Base-by-base conservation (phyloP, 2,113 vertebrate genomes). In the Oreotrochilus melanogaster region DNA sequence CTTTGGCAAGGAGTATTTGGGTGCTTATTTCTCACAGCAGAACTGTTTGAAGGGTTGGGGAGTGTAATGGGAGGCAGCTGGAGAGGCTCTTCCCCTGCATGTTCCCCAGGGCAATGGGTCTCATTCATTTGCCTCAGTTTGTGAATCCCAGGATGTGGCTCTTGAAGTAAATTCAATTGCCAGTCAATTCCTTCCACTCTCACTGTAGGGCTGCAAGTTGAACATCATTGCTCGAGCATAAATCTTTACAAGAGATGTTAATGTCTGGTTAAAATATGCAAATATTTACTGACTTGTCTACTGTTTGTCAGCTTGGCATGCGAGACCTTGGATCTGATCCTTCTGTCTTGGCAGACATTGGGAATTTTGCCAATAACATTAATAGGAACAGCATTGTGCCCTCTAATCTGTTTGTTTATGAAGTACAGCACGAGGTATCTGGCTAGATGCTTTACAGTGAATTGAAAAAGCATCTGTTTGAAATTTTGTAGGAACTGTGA, bases 211-310 rank as follows among this genome's bases (percentile, higher is more conserved):
- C 95, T 95, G 92, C 67, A 45, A 96, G 93, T 75, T 96, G 95
- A 96, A 90, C 95, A 97, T 95, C 94, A 57, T 78, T 78, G 90
- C 92, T 96, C 88, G 88, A 95, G 93, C 90, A 88, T 96, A 94
- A 96, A 95, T 96, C 95, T 94, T 97, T 86, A 86, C 70, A 86
- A 94, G 95, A 95, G 94, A 95, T 96, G 93, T 95, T 96, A 96
- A 97, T 96, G 94, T 89, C 95, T 96, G 85, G 86, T 96, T 96
- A 96, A 97, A 96, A 96, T 95, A 97, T 96, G 93, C 93, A 96
- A 96, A 97, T 97, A 97, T 96, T 97, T 97, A 96, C 96, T 93
- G 95, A 95, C 94, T 96, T 96, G 94, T 96, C 96, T 97, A 94
- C 95, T 96, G 90, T 96, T 95, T 95, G 95, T 96, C 94, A 96